Conservation (phyloP, 2,113 vertebrate genomes). For the Salminus brasiliensis region DNA sequence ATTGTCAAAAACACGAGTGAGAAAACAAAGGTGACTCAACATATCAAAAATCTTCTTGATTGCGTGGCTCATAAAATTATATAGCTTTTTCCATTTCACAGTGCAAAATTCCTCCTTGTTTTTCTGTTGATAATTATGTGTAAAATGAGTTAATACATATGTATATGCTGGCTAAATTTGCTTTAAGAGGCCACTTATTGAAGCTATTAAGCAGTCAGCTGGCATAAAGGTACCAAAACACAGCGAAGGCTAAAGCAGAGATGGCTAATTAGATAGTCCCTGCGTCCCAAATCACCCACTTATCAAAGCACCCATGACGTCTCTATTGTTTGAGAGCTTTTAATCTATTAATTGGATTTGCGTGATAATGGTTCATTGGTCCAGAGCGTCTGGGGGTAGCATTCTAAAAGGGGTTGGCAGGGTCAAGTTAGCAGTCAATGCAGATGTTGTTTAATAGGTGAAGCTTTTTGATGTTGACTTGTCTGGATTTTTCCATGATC, state of each 20-base stretch:
- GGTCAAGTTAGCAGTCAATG: constrained; percentile 57
- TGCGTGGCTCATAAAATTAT: constrained; percentile 78
- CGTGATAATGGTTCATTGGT: constrained; percentile 24
- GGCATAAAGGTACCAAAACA: constrained; percentile 46
- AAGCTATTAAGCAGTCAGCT: constrained; percentile 57
- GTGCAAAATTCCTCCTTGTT: constrained; percentile 74
- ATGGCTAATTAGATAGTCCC: constrained; percentile 54
- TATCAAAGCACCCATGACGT: constrained; percentile 42
- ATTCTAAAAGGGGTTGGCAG: constrained; percentile 58
- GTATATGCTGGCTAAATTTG: constrained; percentile 55
- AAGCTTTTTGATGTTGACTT: constrained; percentile 46
- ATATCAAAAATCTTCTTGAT: constrained; percentile 68
- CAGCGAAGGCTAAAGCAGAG: constrained; percentile 44
- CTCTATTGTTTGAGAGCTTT: constrained; percentile 43
- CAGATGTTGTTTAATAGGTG: constrained; percentile 68
- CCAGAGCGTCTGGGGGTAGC: constrained; percentile 49
- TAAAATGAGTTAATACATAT: constrained; percentile 71
- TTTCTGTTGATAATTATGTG: constrained; percentile 74
- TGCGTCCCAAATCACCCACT: constrained; percentile 49
- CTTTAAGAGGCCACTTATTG: constrained; percentile 60
- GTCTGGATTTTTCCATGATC: constrained; percentile 58
- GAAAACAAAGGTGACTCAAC: constrained; percentile 66
- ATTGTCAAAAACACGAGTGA: constrained; percentile 49
- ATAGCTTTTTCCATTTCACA: constrained; percentile 79
- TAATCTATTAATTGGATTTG: constrained; percentile 51